Evolutionary conservation across 37 sponge, comb jelly and placozoan genomes (phyloP).

Genomic region (Dysidea cf. avara): DNA sequence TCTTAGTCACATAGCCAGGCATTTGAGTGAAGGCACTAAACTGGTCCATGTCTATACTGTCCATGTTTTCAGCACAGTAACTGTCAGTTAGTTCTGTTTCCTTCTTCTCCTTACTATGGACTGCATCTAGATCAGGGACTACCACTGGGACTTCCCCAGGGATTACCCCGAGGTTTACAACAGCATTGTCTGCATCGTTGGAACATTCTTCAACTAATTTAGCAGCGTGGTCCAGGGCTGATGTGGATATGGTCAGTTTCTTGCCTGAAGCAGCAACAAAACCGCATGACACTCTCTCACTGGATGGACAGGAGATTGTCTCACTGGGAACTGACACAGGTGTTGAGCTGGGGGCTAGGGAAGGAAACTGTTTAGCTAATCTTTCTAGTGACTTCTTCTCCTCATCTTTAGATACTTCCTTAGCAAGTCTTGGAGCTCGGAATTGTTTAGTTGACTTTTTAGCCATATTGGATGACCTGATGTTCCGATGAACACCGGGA

Average conservation of each 20-base stretch:
- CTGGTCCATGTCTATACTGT: slow-evolving; percentile 7
- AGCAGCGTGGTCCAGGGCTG: slow-evolving; percentile 19
- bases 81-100: slow-evolving; percentile 11
- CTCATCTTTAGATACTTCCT: slow-evolving; percentile 47
- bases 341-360: not conserved
- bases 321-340: not conserved
- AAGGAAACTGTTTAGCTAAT: slow-evolving; percentile 24
- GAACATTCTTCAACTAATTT: not conserved
- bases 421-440: slow-evolving; percentile 47
- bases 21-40: slow-evolving; percentile 33
- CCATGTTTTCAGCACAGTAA: not conserved
- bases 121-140: not conserved
- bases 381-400: slow-evolving; percentile 40
- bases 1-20: not conserved
- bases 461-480: too few species aligned
- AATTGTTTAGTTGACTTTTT: slow-evolving; percentile 34
- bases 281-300: too few species aligned
- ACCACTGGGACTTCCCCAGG: not conserved
- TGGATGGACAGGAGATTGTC: not conserved
- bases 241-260: slow-evolving; percentile 15
- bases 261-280: slow-evolving; percentile 40
- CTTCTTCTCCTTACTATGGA: slow-evolving; percentile 10
- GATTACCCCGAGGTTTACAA: too few species aligned
- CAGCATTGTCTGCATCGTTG: too few species aligned
- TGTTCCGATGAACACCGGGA: too few species aligned